phyloP scores from a whole-genome alignment of 2,888 invertebrate species.

The Xestia ashworthii region DNA sequence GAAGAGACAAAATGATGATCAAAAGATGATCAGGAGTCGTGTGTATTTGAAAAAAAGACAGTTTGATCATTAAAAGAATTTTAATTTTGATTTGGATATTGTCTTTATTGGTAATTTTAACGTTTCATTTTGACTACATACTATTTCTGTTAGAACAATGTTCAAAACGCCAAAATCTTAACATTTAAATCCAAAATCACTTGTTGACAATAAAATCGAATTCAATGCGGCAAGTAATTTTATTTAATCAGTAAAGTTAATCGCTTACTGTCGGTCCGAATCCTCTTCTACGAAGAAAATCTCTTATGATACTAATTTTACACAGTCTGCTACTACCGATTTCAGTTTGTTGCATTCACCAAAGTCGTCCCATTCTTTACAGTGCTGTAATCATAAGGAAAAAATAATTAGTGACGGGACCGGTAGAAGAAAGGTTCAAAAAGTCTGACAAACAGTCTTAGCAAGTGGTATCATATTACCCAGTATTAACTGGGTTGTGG shows the following conservation, averaged over 20 bases:
- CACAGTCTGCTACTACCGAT: slow-evolving; percentile 35
- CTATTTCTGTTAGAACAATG: neutral
- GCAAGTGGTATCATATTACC: too few relatives aligned
- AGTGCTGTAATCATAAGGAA: slow-evolving; percentile 42
- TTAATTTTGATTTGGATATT: neutral
- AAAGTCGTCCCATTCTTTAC: slow-evolving; percentile 46
- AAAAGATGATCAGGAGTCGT: too few relatives aligned
- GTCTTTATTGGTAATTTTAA: neutral
- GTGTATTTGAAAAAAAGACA: too few relatives aligned
- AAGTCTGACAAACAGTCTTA: too few relatives aligned
- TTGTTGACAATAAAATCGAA: slow-evolving; percentile 14
- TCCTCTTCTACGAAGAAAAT: neutral
- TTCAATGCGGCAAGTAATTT: slow-evolving; percentile 17
- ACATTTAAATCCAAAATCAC: neutral
- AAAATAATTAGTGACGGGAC: neutral
- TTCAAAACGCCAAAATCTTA: neutral
- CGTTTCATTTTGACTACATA: neutral
- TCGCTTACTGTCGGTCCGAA: neutral
- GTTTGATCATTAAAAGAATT: neutral
- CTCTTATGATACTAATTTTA: slow-evolving; percentile 16
- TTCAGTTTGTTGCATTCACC: slow-evolving; percentile 41
- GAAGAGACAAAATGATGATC: too few relatives aligned
- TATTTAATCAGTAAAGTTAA: slow-evolving; percentile 19
- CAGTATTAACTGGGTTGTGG: too few relatives aligned
- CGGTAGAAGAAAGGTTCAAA: too few relatives aligned